Percentiles rank a stretch among this genome's conserved stretches.
Conservation (phyloP, 2,888 invertebrate genomes). For the Eilema griseolum region DNA sequence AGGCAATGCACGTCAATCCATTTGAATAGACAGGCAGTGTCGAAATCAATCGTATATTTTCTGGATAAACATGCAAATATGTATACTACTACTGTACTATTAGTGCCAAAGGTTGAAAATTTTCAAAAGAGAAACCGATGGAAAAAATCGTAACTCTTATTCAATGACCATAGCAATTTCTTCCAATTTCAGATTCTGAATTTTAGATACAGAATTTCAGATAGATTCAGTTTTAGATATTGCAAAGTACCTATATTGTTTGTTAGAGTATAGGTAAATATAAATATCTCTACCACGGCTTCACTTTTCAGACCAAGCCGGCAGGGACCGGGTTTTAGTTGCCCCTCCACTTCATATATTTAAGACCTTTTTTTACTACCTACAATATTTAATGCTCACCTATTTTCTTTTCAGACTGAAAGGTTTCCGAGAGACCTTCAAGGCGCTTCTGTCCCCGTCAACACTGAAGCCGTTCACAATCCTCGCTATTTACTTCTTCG, state of each 20-base stretch:
- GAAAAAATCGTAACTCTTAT: too few relatives aligned
- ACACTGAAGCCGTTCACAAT: conserved; percentile 89
- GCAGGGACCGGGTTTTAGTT: too few relatives aligned
- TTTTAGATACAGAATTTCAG: too few relatives aligned
- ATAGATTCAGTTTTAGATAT: too few relatives aligned
- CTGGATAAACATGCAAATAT: not conserved
- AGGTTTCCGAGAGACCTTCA: conserved; percentile 81
- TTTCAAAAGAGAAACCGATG: too few relatives aligned
- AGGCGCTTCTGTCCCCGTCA: conserved; percentile 87
- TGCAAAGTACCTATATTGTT: too few relatives aligned
- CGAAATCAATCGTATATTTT: not conserved
- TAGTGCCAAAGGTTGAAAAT: too few relatives aligned
- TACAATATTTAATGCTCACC: not conserved
- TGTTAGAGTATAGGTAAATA: too few relatives aligned
- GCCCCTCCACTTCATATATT: not conserved
- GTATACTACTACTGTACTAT: not conserved
- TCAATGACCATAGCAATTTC: too few relatives aligned
- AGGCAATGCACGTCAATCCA: not conserved
- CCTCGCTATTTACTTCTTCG: conserved; percentile 88
- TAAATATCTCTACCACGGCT: too few relatives aligned
- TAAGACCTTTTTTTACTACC: not conserved
- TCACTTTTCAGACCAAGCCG: too few relatives aligned
- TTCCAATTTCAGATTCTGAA: too few relatives aligned
- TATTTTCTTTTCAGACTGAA: conserved; percentile 73
- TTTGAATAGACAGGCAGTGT: not conserved